These are phyloP conservation scores for Slavum lentiscoides DNA, from an alignment of 2,888 invertebrate species.

Conservation along the genomic window DNA sequence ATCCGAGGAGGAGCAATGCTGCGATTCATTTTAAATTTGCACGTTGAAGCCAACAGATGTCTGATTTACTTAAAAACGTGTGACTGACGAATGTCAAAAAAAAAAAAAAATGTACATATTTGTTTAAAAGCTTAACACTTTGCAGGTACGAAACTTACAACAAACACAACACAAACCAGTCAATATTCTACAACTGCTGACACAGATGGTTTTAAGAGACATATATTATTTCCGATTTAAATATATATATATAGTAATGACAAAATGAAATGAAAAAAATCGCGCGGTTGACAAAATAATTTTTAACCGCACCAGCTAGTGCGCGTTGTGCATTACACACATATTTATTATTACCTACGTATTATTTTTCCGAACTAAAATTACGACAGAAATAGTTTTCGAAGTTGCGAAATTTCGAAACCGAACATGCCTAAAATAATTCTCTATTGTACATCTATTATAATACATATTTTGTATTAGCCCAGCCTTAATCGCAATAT, in stretches of 20 bases:
- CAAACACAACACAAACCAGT: constrained; percentile 1
- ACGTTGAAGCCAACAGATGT: constrained; percentile 2
- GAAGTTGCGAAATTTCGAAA: neutral
- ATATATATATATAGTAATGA: neutral
- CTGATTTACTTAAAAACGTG: neutral
- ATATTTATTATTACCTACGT: neutral
- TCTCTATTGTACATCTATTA: no score
- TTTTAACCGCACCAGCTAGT: neutral
- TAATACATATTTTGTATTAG: neutral
- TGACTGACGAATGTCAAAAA: neutral
- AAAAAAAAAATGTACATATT: constrained; percentile 28
- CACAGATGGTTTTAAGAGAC: constrained; percentile 36
- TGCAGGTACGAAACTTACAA: neutral
- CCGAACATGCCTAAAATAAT: no score
- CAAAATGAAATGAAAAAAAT: neutral
- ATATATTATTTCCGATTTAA: neutral
- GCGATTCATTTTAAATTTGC: neutral
- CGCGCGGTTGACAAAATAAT: neutral
- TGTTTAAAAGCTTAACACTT: neutral
- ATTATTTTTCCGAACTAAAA: neutral
- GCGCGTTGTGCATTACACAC: no score
- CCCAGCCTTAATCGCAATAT: neutral
- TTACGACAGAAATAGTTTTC: neutral
- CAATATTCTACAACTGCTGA: neutral
- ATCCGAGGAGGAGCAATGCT: no score